Conservation (phyloP, 2,888 invertebrate species). For the Geophilus truncorum region DNA sequence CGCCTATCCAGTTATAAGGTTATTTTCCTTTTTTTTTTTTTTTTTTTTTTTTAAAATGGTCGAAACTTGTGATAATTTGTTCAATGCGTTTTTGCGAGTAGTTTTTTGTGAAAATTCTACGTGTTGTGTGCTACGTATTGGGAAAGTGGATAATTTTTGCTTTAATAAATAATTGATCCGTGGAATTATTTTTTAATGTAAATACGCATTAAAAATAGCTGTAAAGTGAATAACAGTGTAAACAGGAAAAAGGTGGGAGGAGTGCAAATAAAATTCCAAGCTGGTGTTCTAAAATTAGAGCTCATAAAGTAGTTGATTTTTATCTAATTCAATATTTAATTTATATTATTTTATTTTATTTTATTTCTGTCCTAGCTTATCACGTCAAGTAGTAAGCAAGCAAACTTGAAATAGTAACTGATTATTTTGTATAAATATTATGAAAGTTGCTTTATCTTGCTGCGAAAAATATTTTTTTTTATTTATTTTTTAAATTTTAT, state of each 20-base stretch:
- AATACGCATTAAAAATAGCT: neutral
- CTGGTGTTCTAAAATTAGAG: slow-evolving; percentile 1
- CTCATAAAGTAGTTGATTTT: neutral
- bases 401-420: neutral
- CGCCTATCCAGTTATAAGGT: neutral
- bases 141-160: too few relatives aligned
- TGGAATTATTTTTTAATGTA: neutral
- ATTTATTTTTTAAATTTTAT: too few relatives aligned
- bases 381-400: neutral
- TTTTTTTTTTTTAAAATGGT: neutral
- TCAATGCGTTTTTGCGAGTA: too few relatives aligned
- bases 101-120: too few relatives aligned
- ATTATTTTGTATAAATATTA: neutral
- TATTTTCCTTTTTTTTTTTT: neutral
- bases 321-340: slow-evolving; percentile 18
- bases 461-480: too few relatives aligned
- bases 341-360: too few relatives aligned
- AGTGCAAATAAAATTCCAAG: slow-evolving; percentile 7
- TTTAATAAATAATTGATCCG: neutral
- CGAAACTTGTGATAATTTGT: too few relatives aligned
- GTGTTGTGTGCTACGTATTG: too few relatives aligned
- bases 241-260: slow-evolving; percentile 19
- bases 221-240: neutral
- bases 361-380: neutral
- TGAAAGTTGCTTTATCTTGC: neutral